Conservation (phyloP, 30 jellyfish, hydroid and myxozoan genomes). For the Hydra vulgaris region DNA sequence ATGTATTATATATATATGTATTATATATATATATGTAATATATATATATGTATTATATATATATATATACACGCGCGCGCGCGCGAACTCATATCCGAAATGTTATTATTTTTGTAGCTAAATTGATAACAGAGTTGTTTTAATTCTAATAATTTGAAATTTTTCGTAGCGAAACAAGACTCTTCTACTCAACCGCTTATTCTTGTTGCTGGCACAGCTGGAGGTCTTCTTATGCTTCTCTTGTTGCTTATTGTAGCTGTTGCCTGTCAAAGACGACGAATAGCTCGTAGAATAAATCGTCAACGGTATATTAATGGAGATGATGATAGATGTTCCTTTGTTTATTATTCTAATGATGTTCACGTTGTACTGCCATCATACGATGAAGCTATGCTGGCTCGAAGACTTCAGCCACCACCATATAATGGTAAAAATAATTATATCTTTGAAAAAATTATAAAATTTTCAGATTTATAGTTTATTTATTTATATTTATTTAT, state of each 20-base stretch:
- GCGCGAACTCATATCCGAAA: too few species aligned
- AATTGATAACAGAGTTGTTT: too few species aligned
- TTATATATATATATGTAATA: too few species aligned
- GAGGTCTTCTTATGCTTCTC: conserved; percentile 70
- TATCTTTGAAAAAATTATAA: too few species aligned
- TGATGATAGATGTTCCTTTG: conserved; percentile 72
- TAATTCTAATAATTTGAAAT: too few species aligned
- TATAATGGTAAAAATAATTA: not conserved
- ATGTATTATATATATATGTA: too few species aligned
- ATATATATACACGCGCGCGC: too few species aligned
- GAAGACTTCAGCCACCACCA: conserved; percentile 74
- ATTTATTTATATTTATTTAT: too few species aligned
- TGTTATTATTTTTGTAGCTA: too few species aligned
- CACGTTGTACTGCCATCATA: conserved; percentile 81
- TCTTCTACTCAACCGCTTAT: conserved; percentile 66
- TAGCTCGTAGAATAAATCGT: conserved; percentile 34
- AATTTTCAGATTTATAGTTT: too few species aligned
- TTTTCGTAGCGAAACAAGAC: conserved; percentile 19
- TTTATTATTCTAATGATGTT: conserved; percentile 68
- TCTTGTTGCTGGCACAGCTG: conserved; percentile 90
- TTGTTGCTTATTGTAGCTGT: conserved; percentile 61
- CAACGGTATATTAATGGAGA: conserved; percentile 50
- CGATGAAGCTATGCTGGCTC: conserved; percentile 85
- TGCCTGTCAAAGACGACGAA: conserved; percentile 78
- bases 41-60: too few species aligned